Evolutionary conservation across 2,888 invertebrate genomes (phyloP), one percentile per base, ranked within the genome.

Genomic region (Mimumesa dahlbomi): DNA sequence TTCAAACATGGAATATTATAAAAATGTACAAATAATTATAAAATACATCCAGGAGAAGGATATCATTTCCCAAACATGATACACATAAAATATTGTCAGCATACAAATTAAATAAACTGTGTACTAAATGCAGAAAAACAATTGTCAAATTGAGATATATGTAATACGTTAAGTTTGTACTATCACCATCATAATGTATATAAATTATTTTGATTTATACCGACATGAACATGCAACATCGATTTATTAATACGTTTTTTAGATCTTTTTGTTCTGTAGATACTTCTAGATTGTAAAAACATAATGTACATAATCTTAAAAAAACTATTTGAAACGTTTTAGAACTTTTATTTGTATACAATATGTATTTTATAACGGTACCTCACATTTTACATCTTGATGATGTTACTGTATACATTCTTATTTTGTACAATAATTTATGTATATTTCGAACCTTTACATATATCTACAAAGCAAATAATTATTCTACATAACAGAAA

Each of bases 11-110:
- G 78, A 83, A 45, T 88, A 86, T 68, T 69, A 73, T 14, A 72
- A 73, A 68, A 88, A 86, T 73, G 18, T 88, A 56, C 68, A 75
- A 57, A 68, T 53, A 56, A 78, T 88, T 65, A 63, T 88, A 52
- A 63, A 43, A 34, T 79, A 81, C 45, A 81, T 87, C 9, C 46
- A 84, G 70, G 56, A 75, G 46, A 82, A 59, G 5, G 48, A 7
- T 43, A n/a, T 7, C 7, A 4, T 13, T 6, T 5, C 45, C 14
- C 13, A 49, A 67, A 2, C 22, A 6, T 46, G n/a, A 59, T 53
- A 11, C 31, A 61, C 36, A 49, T 14, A 36, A 22, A 36, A 13
- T 34, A 36, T 13, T 31, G 16, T 50, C 13, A 11, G n/a, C n/a
- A n/a, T n/a, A n/a, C n/a, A n/a, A n/a, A n/a, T n/a, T n/a, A n/a